These are phyloP conservation scores for Vicugna pacos DNA, from an alignment of 2,113 vertebrate genomes.

Conservation along the genomic window DNA sequence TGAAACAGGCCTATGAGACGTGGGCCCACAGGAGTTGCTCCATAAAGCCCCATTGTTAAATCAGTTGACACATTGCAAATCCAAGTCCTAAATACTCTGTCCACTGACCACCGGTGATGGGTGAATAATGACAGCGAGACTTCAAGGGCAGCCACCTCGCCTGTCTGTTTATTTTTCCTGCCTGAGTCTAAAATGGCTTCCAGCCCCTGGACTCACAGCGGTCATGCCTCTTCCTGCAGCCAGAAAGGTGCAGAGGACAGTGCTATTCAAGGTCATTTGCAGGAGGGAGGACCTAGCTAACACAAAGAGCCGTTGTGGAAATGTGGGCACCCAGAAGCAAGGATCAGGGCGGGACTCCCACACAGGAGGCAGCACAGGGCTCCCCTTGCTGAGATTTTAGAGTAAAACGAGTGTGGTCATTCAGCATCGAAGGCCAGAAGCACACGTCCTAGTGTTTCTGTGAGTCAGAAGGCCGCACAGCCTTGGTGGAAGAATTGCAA, in stretches of 20 bases:
- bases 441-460: background rate
- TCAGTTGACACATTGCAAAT: background rate
- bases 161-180: slow-evolving; percentile 69
- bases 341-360: background rate
- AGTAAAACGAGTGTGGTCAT: background rate
- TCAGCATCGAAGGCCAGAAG: background rate
- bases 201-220: slow-evolving; percentile 34
- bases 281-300: background rate
- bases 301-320: slow-evolving; percentile 62
- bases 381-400: background rate
- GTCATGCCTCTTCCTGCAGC: slow-evolving; percentile 11
- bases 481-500: background rate
- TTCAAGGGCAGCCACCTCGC: background rate
- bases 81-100: background rate
- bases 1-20: background rate
- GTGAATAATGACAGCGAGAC: background rate
- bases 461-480: background rate
- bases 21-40: background rate
- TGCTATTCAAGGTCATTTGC: slow-evolving; percentile 60
- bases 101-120: background rate
- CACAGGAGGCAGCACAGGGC: background rate
- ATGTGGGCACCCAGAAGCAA: background rate
- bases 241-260: slow-evolving; percentile 35
- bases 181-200: slow-evolving; percentile 34
- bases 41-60: background rate